phyloP scores from a whole-genome alignment of 2,113 vertebrate genomes.

The Origma solitaria region DNA sequence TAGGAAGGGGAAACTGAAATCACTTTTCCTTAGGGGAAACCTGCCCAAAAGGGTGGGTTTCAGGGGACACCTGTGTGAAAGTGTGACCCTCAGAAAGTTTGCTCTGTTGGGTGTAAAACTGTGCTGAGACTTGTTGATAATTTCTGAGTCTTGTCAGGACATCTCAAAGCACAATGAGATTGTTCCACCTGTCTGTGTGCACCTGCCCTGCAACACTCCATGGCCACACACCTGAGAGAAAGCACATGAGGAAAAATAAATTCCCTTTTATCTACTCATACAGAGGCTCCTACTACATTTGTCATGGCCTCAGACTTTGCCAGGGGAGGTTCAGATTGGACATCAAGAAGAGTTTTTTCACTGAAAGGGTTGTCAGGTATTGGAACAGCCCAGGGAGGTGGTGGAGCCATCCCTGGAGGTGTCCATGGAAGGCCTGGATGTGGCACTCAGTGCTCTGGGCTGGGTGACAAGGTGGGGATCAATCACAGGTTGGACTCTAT shows the following conservation, averaged over 20 bases:
- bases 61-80: neutral
- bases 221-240: neutral
- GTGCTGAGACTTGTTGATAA: neutral
- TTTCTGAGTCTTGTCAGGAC: neutral
- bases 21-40: neutral
- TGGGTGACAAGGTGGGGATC: neutral
- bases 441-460: neutral
- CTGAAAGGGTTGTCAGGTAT: neutral
- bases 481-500: neutral
- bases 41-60: neutral
- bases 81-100: neutral
- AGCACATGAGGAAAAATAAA: neutral
- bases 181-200: neutral
- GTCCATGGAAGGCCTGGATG: accelerated
- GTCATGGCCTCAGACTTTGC: neutral
- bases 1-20: neutral
- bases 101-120: neutral
- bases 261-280: neutral
- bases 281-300: neutral
- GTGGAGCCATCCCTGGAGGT: neutral
- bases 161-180: neutral
- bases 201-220: neutral
- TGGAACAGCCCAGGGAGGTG: neutral
- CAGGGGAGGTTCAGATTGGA: neutral
- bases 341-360: neutral